Base-by-base conservation (phyloP, 2,888 invertebrate species). In the Spilarctia lutea region DNA sequence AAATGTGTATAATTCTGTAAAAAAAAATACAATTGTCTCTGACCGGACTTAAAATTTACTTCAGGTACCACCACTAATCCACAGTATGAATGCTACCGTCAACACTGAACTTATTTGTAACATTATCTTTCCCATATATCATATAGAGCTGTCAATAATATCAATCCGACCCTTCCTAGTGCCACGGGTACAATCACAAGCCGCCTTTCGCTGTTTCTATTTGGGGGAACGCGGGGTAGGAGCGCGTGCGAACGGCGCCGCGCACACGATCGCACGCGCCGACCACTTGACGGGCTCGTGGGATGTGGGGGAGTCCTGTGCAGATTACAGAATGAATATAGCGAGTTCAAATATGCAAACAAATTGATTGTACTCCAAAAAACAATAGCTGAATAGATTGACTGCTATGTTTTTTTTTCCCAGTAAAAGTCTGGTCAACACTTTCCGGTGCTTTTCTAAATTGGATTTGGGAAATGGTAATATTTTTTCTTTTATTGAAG, bases 241-340 rank as follows among this genome's bases (percentile, higher is more conserved):
- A 85, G 85, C 81, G 83, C 84, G 84, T 81, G 83, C 82, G 83
- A 82, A 82, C 82, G 77, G 76, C 81, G 77, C 70, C 77, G 78
- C 75, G 80, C 87, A 83, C 84, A 60, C 82, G 83, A 71, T 83
- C 87, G 85, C 85, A 80, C 79, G 77, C 75, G 74, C 83, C 68
- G n/a, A 8, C 27, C 71, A 78, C 85, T 84, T 80, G 80, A 84
- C 81, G 71, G 3, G 52, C 35, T 30, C 72, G 42, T 71, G n/a
- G 60, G 60, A 68, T 68, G 71, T 65, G 68, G 71, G 69, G 75
- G 52, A 67, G 56, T 10, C 4, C 39, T n/a, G 35, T 42, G 48
- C 27, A 45, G 39, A 71, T 71, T 65, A 45, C n/a, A 48, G 1
- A 52, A 30, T 48, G 56, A 68, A 56, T 42, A 65, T 69, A 68